phyloP scores from a whole-genome alignment of 30 jellyfish, hydroid and myxozoan species.

The Aurelia aurita complex sp. Pacific region DNA sequence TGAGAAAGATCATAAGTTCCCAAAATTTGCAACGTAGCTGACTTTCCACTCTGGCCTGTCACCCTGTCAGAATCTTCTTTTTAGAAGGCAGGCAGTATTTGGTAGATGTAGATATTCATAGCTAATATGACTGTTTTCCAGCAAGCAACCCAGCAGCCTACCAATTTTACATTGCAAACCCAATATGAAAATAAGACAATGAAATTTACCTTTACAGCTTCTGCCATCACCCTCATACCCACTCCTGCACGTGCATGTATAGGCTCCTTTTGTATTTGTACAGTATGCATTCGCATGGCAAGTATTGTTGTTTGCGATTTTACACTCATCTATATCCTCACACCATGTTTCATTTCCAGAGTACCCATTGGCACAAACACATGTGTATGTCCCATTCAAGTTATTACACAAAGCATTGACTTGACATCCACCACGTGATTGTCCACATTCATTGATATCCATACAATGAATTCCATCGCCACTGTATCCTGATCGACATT shows the following conservation, averaged over 20 bases:
- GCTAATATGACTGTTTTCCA: background rate
- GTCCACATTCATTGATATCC: conserved; percentile 59
- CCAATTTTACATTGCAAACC: no score
- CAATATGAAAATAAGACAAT: no score
- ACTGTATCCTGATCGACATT: conserved; percentile 52
- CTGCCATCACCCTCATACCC: conserved; percentile 69
- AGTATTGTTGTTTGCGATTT: background rate
- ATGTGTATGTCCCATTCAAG: conserved; percentile 53
- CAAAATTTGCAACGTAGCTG: no score
- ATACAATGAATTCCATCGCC: conserved; percentile 49
- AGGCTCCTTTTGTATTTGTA: conserved; percentile 34
- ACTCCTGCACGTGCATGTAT: conserved; percentile 40
- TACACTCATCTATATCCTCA: conserved; percentile 64
- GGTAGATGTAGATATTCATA: no score
- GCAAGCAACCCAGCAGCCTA: background rate
- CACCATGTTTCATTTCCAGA: conserved; percentile 67
- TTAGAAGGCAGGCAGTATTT: no score
- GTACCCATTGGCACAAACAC: conserved; percentile 63
- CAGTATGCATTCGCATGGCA: conserved; percentile 64
- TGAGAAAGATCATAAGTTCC: no score
- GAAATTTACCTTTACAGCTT: conserved; percentile 27
- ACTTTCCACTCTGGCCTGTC: no score
- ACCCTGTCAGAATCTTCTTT: no score
- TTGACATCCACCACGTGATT: conserved; percentile 57
- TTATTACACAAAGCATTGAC: conserved; percentile 64